phyloP scores from a whole-genome alignment of 2,888 invertebrate species.

The Ptilodon capucinus region DNA sequence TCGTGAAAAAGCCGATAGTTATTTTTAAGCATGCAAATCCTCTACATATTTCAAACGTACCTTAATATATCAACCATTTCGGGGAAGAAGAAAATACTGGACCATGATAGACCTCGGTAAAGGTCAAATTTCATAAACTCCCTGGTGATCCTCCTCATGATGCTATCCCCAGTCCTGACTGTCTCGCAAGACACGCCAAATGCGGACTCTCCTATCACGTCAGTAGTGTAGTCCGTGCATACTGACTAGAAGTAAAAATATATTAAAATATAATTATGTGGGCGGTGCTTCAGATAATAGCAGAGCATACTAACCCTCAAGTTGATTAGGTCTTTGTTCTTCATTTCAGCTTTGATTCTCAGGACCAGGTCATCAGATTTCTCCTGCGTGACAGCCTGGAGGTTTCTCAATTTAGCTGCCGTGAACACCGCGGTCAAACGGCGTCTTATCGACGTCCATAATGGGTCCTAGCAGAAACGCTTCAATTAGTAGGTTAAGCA shows the following conservation, averaged over 20 bases:
- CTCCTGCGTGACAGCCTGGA: constrained; percentile 21
- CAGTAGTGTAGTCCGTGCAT: constrained; percentile 47
- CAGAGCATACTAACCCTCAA: constrained; percentile 6
- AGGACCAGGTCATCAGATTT: constrained; percentile 39
- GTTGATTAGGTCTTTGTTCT: constrained; percentile 10
- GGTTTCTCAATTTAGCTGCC: constrained; percentile 35
- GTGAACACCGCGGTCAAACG: constrained; percentile 44
- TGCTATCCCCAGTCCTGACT: constrained; percentile 42
- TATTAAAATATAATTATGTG: not conserved
- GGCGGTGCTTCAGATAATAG: not conserved
- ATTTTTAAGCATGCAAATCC: too few species aligned
- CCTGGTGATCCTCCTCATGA: constrained; percentile 42
- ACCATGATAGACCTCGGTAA: constrained; percentile 43
- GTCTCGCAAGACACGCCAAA: constrained; percentile 48
- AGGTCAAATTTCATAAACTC: constrained; percentile 41
- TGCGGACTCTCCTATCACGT: constrained; percentile 48
- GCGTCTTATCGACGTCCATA: constrained; percentile 42
- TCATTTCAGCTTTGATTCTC: constrained; percentile 24
- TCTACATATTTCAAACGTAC: constrained; percentile 15
- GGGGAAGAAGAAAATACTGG: constrained; percentile 54
- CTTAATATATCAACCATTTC: constrained; percentile 45
- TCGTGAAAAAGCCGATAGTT: too few species aligned
- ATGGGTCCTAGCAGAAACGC: constrained; percentile 39
- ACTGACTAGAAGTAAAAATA: constrained; percentile 22
- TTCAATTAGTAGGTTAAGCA: not conserved